Base-by-base conservation (phyloP, 64 coral and sea anemone species). In the Platygyra sinensis region DNA sequence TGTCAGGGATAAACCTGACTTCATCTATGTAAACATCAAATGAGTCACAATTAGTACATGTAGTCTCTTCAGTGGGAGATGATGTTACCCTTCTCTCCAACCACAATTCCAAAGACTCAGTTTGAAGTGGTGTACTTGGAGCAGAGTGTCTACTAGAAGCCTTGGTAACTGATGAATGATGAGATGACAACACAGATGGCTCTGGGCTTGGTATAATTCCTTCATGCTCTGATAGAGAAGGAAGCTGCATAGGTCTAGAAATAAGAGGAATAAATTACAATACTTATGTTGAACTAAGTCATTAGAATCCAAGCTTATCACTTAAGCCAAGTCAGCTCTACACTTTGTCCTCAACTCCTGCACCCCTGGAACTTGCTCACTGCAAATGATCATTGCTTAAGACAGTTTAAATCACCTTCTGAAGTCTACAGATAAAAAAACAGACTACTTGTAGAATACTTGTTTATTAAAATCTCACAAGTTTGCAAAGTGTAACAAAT, bases 1-100 rank as follows among this genome's bases (percentile, higher is more conserved):
- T 94, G 32, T 97, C 95, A 77, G 91, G 83, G 62, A 97, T 94
- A 72, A 97, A 97, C 77, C 95, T 90, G 30, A 97, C 95, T 94
- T 97, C 88, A 83, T 97, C 95, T 69, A 97, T 84, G 57, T 94
- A 97, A 22, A 97, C 74, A 78, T 97, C 91, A 94, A 97, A 97
- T 31, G 85, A 83, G 16, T 94, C 83, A 13, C 19, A 25, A 59
- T 88, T 94, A 12, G 59, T 80, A 36, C 33, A 36, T 36, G 33
- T 36, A 13, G 87, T 80, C 25, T 7, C 82, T 79, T 86, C 33
- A 11, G 62, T 19, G 32, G 38, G 12, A 52, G 72, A 11, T 50
- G 69, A 30, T 59, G 31, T 61, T 20, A 18, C 46, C 10, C 30
- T 97, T 16, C 46, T 74, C 83, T 90, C 77, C 30, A 94, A 83